These are phyloP conservation scores for Ctenosaura bakeri DNA, from an alignment of 2,797 vertebrate genomes.

Conservation along the genomic window DNA sequence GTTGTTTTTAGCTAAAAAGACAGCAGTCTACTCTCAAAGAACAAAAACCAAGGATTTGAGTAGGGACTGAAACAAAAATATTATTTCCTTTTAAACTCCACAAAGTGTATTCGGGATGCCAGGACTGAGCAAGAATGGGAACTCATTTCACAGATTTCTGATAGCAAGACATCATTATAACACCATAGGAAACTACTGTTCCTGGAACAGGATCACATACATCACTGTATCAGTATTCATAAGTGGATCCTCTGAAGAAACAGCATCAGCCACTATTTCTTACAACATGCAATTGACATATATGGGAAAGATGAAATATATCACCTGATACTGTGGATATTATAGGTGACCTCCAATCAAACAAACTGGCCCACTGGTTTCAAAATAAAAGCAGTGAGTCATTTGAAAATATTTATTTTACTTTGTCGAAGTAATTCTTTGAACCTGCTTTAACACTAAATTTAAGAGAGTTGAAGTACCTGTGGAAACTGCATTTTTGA, in stretches of 20 bases:
- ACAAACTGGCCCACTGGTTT: not conserved
- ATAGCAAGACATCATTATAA: conserved; percentile 2
- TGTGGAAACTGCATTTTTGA: not conserved
- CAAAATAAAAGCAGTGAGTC: not conserved
- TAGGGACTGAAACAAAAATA: conserved; percentile 17
- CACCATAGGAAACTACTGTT: not conserved
- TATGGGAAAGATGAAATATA: not conserved
- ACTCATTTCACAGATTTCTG: not conserved
- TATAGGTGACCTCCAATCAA: not conserved
- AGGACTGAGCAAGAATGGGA: conserved; percentile 13
- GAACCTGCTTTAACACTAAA: not conserved
- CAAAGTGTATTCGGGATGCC: not conserved
- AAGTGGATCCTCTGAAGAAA: conserved; percentile 2
- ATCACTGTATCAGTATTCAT: not conserved
- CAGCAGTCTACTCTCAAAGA: not conserved
- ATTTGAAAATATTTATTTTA: not conserved
- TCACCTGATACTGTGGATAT: not conserved
- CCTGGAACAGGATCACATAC: not conserved
- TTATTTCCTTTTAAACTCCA: conserved; percentile 1
- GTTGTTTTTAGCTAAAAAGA: conserved; percentile 26
- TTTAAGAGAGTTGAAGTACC: not conserved
- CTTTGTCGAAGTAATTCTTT: not conserved
- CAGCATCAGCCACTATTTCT: not conserved
- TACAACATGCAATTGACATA: not conserved
- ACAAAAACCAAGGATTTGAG: conserved; percentile 29